Conservation (phyloP, 2,113 vertebrate species). For the Gasterosteus nipponicus region DNA sequence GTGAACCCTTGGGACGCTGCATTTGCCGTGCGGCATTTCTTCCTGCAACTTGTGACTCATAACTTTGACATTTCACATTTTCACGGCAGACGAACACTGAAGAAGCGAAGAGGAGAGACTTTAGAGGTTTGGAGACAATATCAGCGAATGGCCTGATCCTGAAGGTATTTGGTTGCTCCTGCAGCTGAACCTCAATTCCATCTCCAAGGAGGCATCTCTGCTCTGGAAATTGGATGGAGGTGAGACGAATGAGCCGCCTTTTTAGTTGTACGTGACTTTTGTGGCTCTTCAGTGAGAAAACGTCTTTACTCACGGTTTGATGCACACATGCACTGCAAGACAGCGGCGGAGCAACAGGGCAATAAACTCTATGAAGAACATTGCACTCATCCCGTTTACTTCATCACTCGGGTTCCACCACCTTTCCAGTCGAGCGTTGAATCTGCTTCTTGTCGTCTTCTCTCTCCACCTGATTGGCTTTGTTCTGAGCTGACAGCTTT, state of each 20-base stretch:
- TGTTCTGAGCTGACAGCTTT: neutral
- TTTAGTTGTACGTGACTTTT: neutral
- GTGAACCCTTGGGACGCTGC: no score
- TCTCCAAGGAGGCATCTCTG: neutral
- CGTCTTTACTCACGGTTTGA: neutral
- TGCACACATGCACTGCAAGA: neutral
- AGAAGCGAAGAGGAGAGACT: neutral
- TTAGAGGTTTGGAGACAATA: neutral
- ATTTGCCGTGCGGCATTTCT: neutral
- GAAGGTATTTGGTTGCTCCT: constrained; percentile 8
- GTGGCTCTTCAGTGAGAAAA: neutral
- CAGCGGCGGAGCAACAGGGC: neutral
- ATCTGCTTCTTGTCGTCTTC: neutral
- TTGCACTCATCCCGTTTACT: neutral
- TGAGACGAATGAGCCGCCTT: neutral
- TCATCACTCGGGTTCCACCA: neutral
- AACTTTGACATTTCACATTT: no score
- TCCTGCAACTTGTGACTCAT: neutral
- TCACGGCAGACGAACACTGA: neutral
- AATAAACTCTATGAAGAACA: neutral
- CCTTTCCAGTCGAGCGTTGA: neutral
- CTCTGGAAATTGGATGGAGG: neutral
- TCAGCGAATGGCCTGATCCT: neutral
- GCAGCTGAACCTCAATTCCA: neutral
- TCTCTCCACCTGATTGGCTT: neutral